A percentile compares a stretch with the other conserved stretches of the same genome.
These are phyloP conservation scores for Oligia strigilis DNA, from an alignment of 2,888 invertebrate species.

Conservation along the genomic window DNA sequence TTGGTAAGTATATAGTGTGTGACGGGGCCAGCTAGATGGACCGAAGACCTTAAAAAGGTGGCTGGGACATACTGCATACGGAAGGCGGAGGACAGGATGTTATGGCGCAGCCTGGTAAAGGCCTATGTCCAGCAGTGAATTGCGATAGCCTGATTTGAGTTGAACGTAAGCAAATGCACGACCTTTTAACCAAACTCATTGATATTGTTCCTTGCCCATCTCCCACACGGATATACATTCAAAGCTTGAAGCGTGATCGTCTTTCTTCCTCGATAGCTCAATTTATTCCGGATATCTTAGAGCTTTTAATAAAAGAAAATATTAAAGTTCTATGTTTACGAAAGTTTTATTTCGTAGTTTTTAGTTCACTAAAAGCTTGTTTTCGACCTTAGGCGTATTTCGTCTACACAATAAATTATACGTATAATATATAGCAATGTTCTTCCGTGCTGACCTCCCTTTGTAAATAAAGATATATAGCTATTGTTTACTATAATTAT, in stretches of 20 bases:
- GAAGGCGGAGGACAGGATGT: too few relatives aligned
- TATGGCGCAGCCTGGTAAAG: not conserved
- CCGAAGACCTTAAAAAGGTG: too few relatives aligned
- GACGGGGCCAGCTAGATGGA: too few relatives aligned
- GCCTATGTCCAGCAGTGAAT: not conserved
- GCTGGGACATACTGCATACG: too few relatives aligned
- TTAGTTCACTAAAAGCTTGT: not conserved
- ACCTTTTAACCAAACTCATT: not conserved
- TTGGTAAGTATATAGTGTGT: too few relatives aligned
- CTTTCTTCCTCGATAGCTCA: not conserved
- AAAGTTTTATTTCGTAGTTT: not conserved
- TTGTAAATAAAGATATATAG: conserved; percentile 18
- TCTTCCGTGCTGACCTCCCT: conserved; percentile 21
- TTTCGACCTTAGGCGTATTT: not conserved
- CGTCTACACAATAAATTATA: conserved; percentile 32
- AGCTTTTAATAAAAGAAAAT: not conserved
- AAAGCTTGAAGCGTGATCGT: not conserved
- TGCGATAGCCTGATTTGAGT: not conserved
- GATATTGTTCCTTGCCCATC: not conserved
- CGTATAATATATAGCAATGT: not conserved
- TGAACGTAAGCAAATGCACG: not conserved
- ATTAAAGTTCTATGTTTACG: not conserved
- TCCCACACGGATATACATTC: not conserved
- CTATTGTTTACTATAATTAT: conserved; percentile 16
- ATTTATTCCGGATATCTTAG: too few relatives aligned